A percentile compares a stretch with the other conserved stretches of the same genome.
phyloP scores from a whole-genome alignment of 1,140 invertebrate species.

The Pseudoatta argentina region DNA sequence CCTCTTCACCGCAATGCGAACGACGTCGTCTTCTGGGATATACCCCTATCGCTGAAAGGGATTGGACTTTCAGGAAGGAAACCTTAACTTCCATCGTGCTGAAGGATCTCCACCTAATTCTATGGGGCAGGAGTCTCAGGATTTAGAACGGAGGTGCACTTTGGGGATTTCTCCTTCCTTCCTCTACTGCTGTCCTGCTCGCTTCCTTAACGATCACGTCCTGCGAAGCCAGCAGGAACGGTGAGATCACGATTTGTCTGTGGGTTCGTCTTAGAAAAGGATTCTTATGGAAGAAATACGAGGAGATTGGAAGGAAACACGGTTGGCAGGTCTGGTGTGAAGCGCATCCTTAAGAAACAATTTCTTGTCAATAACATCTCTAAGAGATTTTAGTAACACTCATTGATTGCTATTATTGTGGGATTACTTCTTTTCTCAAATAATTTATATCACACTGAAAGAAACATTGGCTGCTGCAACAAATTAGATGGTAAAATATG shows the following conservation, averaged over 20 bases:
- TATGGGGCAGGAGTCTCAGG: slow-evolving; percentile 64
- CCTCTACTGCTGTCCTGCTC: background rate
- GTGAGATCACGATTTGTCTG: slow-evolving; percentile 52
- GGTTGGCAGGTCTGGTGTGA: background rate
- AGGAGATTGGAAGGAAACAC: slow-evolving; percentile 33
- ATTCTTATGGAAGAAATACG: slow-evolving; percentile 19
- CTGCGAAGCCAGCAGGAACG: slow-evolving; percentile 68
- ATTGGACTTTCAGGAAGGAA: slow-evolving; percentile 71
- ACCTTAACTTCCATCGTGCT: slow-evolving; percentile 49
- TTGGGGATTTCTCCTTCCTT: slow-evolving; percentile 70
- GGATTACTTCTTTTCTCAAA: background rate
- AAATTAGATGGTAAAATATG: no score
- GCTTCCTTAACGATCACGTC: slow-evolving; percentile 71
- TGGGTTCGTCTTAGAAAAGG: slow-evolving; percentile 7
- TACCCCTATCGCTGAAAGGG: slow-evolving; percentile 70
- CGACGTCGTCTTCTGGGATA: slow-evolving; percentile 56
- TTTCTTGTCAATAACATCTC: background rate
- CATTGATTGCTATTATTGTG: background rate
- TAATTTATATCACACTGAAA: no score
- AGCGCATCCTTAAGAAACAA: slow-evolving; percentile 12
- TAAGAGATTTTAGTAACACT: background rate
- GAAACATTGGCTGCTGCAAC: no score
- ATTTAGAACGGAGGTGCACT: slow-evolving; percentile 77
- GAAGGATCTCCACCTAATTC: slow-evolving; percentile 75
- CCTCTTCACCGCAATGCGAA: slow-evolving; percentile 32